Percentiles rank a stretch among this genome's conserved stretches.
Evolutionary conservation across 2,113 vertebrate species (phyloP).

Genomic region (Tretioscincus oriximinensis): DNA sequence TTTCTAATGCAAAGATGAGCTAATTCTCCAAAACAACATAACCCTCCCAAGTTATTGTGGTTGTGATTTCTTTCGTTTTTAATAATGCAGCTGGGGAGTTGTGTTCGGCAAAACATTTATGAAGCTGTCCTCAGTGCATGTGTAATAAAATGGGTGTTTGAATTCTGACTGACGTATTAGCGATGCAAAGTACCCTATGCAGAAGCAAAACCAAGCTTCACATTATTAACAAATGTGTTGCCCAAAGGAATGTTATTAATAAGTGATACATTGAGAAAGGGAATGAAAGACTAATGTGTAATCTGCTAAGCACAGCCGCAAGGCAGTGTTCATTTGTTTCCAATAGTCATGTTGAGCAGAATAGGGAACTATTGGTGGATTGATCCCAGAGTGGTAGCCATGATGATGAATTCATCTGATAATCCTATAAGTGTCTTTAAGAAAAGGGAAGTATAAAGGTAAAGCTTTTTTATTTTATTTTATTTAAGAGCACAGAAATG

Average conservation of each 20-base stretch:
- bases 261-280: constrained; percentile 27
- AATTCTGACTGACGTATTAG: constrained; percentile 29
- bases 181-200: not conserved
- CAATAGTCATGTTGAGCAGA: constrained; percentile 1
- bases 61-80: constrained; percentile 48
- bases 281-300: constrained; percentile 15
- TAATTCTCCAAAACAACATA: constrained; percentile 58
- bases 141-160: constrained; percentile 26
- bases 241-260: constrained; percentile 25
- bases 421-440: constrained; percentile 5
- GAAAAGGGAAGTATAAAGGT: not conserved
- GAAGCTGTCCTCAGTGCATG: not conserved
- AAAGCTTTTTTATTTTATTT: not conserved
- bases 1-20: constrained; percentile 63
- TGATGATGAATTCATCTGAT: constrained; percentile 30
- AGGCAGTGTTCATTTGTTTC: constrained; percentile 29
- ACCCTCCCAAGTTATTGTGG: constrained; percentile 33
- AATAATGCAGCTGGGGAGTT: constrained; percentile 11
- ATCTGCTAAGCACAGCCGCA: constrained; percentile 21
- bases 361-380: constrained; percentile 18
- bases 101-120: not conserved
- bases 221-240: constrained; percentile 11
- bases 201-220: not conserved
- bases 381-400: constrained; percentile 23
- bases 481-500: constrained; percentile 19